Base-by-base conservation (phyloP, 1,140 invertebrate species). In the Campodea augens region DNA sequence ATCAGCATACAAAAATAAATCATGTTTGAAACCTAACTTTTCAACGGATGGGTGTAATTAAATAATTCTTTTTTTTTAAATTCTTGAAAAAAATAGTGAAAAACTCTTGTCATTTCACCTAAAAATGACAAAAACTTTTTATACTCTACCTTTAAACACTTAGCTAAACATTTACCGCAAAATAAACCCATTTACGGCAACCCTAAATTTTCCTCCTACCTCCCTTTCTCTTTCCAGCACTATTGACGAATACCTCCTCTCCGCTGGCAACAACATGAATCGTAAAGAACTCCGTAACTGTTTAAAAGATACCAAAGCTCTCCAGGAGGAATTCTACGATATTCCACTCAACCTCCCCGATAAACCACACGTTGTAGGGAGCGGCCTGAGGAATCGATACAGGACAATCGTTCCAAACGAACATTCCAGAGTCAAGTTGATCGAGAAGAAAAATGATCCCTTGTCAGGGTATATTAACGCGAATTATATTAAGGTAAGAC, bases 321-420 rank as follows among this genome's bases (percentile, higher is more conserved):
- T 92, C 18, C 84, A 91, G 57, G 77, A 82, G 54, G 87, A 92
- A 58, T 91, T 92, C 60, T 91, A 86, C 84, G 84, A 90, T 60
- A 78, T 93, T 49, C 87, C 87, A 0, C 72, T 83, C 23, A 93
- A 93, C 61, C 75, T 85, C 51, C 82, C 88, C 45, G 85, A 91
- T 51, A 82, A 84, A 55, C 75, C 85, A 4, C 75, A 81, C 55
- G 77, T 91, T 3, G 80, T 78, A 41, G 88, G 88, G 3, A 84
- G 81, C n/a, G 81, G 85, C 48, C 72, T 76, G 15, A 89, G 89
- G 61, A 93, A 93, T 62, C 72, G 88, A 50, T 93, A 93, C 57
- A 77, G 77, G 56, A 79, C 81, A 0, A 86, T 93, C 40, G 64
- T 92, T 51, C 87, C 88, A 4, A 92, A 89, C 59, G 73, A 83